These are phyloP conservation scores for Lutraria lutraria DNA, from an alignment of 2,888 invertebrate genomes.

Conservation along the genomic window DNA sequence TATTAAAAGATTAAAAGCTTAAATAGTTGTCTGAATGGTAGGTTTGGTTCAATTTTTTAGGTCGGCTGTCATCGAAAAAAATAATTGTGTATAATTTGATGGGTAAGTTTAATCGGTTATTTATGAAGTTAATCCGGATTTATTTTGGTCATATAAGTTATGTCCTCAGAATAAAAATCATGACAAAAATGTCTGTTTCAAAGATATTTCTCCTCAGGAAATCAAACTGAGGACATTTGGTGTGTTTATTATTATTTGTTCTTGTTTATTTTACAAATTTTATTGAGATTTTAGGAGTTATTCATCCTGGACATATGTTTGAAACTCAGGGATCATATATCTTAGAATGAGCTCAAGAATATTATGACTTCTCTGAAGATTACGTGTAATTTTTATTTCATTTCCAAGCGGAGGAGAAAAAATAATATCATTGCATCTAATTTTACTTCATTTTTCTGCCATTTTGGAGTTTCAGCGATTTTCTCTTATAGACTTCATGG, in stretches of 20 bases:
- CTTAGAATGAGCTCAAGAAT: background rate
- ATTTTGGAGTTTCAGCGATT: background rate
- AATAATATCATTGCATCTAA: background rate
- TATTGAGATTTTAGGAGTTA: constrained; percentile 22
- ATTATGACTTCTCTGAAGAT: background rate
- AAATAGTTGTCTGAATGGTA: too few species aligned
- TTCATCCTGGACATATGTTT: background rate
- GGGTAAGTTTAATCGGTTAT: too few species aligned
- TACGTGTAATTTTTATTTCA: background rate
- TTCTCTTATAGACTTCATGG: background rate
- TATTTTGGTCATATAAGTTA: too few species aligned
- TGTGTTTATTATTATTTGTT: background rate
- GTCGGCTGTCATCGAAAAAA: too few species aligned
- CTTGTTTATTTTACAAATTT: constrained; percentile 25
- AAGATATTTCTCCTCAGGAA: background rate
- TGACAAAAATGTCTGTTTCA: too few species aligned
- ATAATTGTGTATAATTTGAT: too few species aligned
- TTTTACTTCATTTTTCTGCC: background rate
- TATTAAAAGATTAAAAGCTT: too few species aligned
- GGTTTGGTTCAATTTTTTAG: too few species aligned
- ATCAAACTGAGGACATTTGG: background rate
- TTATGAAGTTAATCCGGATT: too few species aligned
- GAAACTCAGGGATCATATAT: constrained; percentile 8
- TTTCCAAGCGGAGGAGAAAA: background rate
- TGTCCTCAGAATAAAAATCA: too few species aligned